Percentiles rank a stretch among this genome's conserved stretches.
These are phyloP conservation scores for Napeogenes sylphis DNA, from an alignment of 2,888 invertebrate species.

Conservation along the genomic window DNA sequence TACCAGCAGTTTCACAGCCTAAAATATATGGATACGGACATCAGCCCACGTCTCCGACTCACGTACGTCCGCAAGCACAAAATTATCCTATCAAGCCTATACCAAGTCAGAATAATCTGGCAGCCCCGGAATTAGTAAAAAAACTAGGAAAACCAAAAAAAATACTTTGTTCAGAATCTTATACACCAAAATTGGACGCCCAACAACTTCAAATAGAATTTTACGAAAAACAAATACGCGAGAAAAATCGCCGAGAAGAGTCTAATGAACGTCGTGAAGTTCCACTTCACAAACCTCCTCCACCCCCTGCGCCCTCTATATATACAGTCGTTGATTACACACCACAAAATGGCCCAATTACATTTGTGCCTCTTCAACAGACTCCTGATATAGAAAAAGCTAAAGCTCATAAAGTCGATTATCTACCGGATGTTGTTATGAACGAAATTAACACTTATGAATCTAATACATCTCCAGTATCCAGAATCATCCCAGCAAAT, in stretches of 20 bases:
- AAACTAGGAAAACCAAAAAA: slow-evolving; percentile 38
- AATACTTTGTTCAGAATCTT: slow-evolving; percentile 31
- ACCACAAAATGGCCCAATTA: slow-evolving; percentile 57
- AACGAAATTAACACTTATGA: slow-evolving; percentile 50
- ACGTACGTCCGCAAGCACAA: slow-evolving; percentile 43
- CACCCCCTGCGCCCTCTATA: slow-evolving; percentile 40
- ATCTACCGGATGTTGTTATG: slow-evolving; percentile 69
- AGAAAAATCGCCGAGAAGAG: slow-evolving; percentile 53
- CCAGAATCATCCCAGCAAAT: slow-evolving; percentile 34
- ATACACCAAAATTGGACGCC: slow-evolving; percentile 55
- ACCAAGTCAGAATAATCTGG: slow-evolving; percentile 60
- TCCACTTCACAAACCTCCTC: slow-evolving; percentile 35
- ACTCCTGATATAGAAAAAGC: slow-evolving; percentile 74
- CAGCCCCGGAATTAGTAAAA: slow-evolving; percentile 67
- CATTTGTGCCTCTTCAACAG: slow-evolving; percentile 70
- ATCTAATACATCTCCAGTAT: slow-evolving; percentile 32
- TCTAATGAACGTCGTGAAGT: slow-evolving; percentile 43
- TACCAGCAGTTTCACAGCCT: slow-evolving; percentile 30
- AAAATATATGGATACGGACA: slow-evolving; percentile 38
- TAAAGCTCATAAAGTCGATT: slow-evolving; percentile 67
- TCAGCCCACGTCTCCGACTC: slow-evolving; percentile 44
- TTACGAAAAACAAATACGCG: slow-evolving; percentile 69
- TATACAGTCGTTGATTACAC: slow-evolving; percentile 75
- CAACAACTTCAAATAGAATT: slow-evolving; percentile 70
- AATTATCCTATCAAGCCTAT: slow-evolving; percentile 57